phyloP scores from a whole-genome alignment of 2,888 invertebrate genomes.

The Axea sp. region DNA sequence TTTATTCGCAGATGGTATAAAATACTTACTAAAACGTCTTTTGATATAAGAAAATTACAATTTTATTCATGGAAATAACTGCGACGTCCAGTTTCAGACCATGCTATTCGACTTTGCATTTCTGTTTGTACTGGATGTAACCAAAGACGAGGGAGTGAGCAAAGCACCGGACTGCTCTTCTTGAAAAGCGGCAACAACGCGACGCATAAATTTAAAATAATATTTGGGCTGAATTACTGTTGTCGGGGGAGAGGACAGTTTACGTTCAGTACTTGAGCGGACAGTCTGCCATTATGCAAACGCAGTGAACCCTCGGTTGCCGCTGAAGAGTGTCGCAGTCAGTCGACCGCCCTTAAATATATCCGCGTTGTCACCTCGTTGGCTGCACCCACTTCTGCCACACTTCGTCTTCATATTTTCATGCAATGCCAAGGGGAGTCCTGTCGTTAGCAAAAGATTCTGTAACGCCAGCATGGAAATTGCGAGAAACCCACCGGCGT shows the following conservation, averaged over 20 bases:
- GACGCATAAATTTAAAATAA: constrained; percentile 70
- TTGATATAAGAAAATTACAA: too few species aligned
- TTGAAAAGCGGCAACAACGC: constrained; percentile 11
- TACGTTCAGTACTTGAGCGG: constrained; percentile 70
- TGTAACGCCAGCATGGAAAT: constrained; percentile 41
- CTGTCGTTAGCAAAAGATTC: constrained; percentile 61
- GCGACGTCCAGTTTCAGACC: too few species aligned
- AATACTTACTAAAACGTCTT: too few species aligned
- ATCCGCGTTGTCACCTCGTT: constrained; percentile 60
- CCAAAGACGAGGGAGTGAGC: neutral
- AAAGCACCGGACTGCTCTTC: constrained; percentile 14
- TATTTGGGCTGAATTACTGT: constrained; percentile 75
- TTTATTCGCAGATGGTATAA: too few species aligned
- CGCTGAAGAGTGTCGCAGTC: constrained; percentile 52
- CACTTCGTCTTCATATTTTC: constrained; percentile 60
- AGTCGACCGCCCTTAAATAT: constrained; percentile 59
- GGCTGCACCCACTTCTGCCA: constrained; percentile 50
- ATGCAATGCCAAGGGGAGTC: constrained; percentile 54
- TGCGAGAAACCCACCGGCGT: constrained; percentile 55
- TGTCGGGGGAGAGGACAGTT: constrained; percentile 73
- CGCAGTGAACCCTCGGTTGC: constrained; percentile 64
- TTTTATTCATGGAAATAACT: too few species aligned
- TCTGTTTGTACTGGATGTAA: too few species aligned
- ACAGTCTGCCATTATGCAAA: constrained; percentile 73
- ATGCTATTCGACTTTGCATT: too few species aligned